Percentiles rank a stretch among this genome's conserved stretches.
Conservation (phyloP, 2,113 vertebrate species). For the Pica pica region DNA sequence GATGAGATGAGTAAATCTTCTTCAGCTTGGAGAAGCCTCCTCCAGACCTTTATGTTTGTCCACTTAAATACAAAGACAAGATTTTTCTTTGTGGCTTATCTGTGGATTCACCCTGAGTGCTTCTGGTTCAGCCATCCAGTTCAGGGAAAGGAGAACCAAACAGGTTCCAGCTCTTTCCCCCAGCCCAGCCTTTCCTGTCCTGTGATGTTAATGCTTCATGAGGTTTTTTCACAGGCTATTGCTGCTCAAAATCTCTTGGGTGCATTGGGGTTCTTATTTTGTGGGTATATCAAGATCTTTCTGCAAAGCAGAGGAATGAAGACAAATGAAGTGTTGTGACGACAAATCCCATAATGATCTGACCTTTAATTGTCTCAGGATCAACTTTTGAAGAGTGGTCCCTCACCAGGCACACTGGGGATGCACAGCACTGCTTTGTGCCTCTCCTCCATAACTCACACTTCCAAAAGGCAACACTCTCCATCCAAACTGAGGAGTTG, state of each 20-base stretch:
- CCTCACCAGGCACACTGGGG: rapidly evolving
- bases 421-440: not conserved
- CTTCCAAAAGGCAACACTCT: not conserved
- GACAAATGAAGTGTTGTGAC: not conserved
- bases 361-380: not conserved
- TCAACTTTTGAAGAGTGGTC: not conserved
- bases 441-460: not conserved
- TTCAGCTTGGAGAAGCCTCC: not conserved
- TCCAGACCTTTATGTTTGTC: not conserved
- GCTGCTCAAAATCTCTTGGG: slow-evolving; percentile 25
- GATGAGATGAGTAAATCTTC: not conserved
- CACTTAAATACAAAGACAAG: not conserved
- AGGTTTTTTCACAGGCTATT: not conserved
- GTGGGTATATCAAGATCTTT: not conserved
- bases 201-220: not conserved
- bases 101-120: not conserved
- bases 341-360: not conserved
- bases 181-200: not conserved
- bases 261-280: not conserved
- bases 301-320: not conserved
- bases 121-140: not conserved
- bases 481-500: not conserved
- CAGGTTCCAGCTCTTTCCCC: not conserved
- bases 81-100: not conserved
- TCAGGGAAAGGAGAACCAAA: not conserved